Evolutionary conservation across 2,113 vertebrate species (phyloP), one percentile per base, ranked within the genome.

Genomic region (Tychaedon coryphoeus): DNA sequence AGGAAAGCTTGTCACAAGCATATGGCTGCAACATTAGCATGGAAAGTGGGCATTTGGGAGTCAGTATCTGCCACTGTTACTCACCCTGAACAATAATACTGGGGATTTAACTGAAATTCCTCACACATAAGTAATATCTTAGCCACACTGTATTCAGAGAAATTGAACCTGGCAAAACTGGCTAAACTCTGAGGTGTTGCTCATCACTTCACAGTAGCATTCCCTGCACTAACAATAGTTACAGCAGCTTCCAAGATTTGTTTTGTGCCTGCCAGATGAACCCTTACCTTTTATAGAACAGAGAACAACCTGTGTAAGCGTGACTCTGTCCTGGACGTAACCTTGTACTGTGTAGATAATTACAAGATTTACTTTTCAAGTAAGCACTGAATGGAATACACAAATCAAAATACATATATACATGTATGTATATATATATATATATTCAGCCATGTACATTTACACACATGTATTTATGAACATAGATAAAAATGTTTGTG

Each of bases 121-220:
- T 45, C 29, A 31, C 12, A n/a, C 7, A 8, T 29, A 34, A 19
- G 7, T 19, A 42, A 22, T 14, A 12, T 48, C 66, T 76, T 34
- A 58, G 18, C 11, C 15, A 53, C 2, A 7, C 1, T 22, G 8
- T 4, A 0, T 71, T 91, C 3, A 1, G 58, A 84, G 20, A 3
- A 58, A 14, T 10, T 3, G 2, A 91, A 76, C 33, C 16, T 16
- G 10, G 29, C 5, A n/a, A 34, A 56, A 36, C 5, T 40, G 28
- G 34, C n/a, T 23, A 7, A 78, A 85, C 5, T 26, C 5, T 26
- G 34, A 73, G 34, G 4, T 19, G 7, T 3, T 85, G 48, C 29
- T 66, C 57, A 62, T 51, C 7, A 28, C 19, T 69, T 56, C 26
- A 64, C 19, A n/a, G 8, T 7, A 42, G 24, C 7, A 17, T 51